phyloP scores from a whole-genome alignment of 2,797 vertebrate species.

The Luscinia luscinia region DNA sequence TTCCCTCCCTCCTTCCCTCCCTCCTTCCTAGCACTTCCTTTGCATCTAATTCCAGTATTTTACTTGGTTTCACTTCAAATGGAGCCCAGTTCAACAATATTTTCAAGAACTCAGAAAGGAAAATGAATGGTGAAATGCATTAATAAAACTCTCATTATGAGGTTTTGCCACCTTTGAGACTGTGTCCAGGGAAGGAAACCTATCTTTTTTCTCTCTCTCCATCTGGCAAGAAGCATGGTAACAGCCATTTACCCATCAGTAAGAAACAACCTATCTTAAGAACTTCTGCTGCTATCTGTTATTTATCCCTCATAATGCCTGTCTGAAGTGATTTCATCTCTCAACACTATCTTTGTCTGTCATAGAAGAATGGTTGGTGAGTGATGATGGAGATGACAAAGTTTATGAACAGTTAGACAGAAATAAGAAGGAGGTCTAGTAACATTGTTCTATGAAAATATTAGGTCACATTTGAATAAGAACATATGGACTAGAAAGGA shows the following conservation, averaged over 20 bases:
- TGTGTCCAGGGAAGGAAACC: not conserved
- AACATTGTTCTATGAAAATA: not conserved
- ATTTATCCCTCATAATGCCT: constrained; percentile 29
- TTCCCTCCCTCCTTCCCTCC: too few species aligned
- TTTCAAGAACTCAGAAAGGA: constrained; percentile 6
- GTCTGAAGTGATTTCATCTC: constrained; percentile 45
- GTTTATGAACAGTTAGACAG: not conserved
- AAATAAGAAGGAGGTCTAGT: not conserved
- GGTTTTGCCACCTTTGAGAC: constrained; percentile 1
- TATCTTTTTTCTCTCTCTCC: constrained; percentile 24
- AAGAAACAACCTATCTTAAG: constrained; percentile 34
- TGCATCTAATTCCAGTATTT: not conserved
- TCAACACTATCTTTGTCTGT: constrained; percentile 23
- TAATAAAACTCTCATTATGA: not conserved
- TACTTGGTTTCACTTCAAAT: not conserved
- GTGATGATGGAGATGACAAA: constrained; percentile 49
- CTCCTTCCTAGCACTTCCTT: too few species aligned
- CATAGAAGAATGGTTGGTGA: constrained; percentile 51
- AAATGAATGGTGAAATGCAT: not conserved
- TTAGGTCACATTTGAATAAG: not conserved
- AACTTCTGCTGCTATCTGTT: not conserved
- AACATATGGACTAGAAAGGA: not conserved
- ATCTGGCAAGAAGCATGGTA: constrained; percentile 11
- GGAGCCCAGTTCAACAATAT: not conserved
- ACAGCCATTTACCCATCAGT: constrained; percentile 41